Evolutionary conservation across 2,113 vertebrate genomes (phyloP).

Genomic region (Clinocottus analis): DNA sequence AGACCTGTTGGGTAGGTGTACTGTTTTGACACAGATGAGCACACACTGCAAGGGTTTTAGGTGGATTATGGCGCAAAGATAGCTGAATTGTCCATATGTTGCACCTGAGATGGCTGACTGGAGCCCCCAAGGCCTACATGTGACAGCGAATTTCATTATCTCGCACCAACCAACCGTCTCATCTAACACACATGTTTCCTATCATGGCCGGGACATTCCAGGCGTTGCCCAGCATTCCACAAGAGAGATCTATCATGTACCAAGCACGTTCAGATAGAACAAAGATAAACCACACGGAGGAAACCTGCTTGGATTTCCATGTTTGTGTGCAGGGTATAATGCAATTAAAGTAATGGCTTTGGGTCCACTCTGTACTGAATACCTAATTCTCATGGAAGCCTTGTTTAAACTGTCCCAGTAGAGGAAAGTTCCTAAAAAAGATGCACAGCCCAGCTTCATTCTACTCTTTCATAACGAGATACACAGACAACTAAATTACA

Average conservation of each 20-base stretch:
- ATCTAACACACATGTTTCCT: constrained; percentile 75
- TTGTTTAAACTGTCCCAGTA: background rate
- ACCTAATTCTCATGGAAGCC: background rate
- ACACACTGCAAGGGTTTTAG: background rate
- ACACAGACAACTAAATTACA: background rate
- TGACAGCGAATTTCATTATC: constrained; percentile 63
- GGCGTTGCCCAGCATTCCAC: constrained; percentile 61
- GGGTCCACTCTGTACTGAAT: background rate
- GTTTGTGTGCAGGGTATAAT: constrained; percentile 15
- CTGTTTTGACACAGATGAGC: constrained; percentile 1
- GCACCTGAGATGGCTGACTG: constrained; percentile 37
- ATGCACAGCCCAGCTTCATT: background rate
- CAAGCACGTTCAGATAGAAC: constrained; percentile 16
- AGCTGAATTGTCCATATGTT: constrained; percentile 35
- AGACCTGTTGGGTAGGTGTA: constrained; percentile 1
- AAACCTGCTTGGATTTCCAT: background rate
- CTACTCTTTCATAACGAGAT: background rate
- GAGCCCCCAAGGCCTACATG: constrained; percentile 6
- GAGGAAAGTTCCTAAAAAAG: background rate
- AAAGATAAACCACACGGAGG: constrained; percentile 15
- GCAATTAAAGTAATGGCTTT: background rate
- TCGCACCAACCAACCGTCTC: constrained; percentile 51
- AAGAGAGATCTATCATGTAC: constrained; percentile 53
- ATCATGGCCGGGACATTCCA: constrained; percentile 71
- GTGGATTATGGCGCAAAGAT: constrained; percentile 29